These are phyloP conservation scores for Salvelinus namaycush DNA, from an alignment of 2,113 vertebrate genomes.

Conservation along the genomic window DNA sequence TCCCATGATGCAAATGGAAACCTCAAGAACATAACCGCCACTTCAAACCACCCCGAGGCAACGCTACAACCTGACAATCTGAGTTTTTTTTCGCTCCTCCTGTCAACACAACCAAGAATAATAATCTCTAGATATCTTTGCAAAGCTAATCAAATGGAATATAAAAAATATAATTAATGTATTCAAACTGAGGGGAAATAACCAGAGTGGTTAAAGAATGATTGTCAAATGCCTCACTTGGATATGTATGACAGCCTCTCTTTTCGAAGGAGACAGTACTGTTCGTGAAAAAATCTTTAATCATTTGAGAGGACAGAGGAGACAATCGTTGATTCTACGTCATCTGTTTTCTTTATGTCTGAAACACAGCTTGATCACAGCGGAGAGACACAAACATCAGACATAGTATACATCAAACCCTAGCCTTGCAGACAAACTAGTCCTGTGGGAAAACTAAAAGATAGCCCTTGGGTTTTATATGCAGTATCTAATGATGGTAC, in stretches of 20 bases:
- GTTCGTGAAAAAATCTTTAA: conserved; percentile 14
- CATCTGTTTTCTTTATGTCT: conserved; percentile 37
- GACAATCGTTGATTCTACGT: conserved; percentile 16
- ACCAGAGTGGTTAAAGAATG: background rate
- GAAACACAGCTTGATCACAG: conserved; percentile 11
- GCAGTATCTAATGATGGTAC: background rate
- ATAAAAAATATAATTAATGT: background rate
- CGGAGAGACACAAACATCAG: conserved; percentile 7
- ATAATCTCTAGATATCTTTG: background rate
- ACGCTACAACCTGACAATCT: background rate
- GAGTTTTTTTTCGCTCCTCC: background rate
- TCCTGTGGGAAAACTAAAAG: conserved; percentile 18
- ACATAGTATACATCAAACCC: conserved; percentile 21
- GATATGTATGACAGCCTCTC: background rate
- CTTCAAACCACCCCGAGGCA: background rate
- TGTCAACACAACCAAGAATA: conserved; percentile 4
- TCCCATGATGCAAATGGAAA: background rate
- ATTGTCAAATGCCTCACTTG: conserved; percentile 11
- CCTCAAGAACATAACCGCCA: background rate
- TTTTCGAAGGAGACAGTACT: conserved; percentile 9
- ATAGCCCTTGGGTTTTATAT: conserved; percentile 20
- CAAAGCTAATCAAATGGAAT: background rate
- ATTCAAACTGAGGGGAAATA: conserved; percentile 10
- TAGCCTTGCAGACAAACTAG: conserved; percentile 14
- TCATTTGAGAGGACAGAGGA: conserved; percentile 8